Evolutionary conservation across 2,888 invertebrate species (phyloP).

Genomic region (Erebia epiphron): DNA sequence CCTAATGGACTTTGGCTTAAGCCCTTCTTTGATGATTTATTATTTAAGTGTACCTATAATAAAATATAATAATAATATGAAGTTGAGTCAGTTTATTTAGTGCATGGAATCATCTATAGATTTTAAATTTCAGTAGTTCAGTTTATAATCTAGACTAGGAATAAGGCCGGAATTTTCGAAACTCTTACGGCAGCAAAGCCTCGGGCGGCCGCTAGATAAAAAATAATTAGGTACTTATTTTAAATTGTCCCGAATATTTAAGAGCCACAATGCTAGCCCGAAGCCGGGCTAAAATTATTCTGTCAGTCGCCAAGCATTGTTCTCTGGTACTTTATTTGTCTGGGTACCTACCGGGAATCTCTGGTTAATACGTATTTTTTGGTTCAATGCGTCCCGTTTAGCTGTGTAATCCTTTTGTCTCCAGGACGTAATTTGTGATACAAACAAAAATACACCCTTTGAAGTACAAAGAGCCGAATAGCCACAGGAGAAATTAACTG

Average conservation of each 20-base stretch:
- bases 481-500: conserved; percentile 25
- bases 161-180: background rate
- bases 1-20: no score
- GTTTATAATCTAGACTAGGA: no score
- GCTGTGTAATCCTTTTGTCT: conserved; percentile 64
- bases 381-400: conserved; percentile 67
- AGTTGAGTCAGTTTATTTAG: no score
- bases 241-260: background rate
- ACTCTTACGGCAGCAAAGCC: no score
- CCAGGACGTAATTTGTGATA: conserved; percentile 66
- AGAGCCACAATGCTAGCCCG: background rate
- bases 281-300: conserved; percentile 78
- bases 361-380: conserved; percentile 59
- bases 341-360: conserved; percentile 48
- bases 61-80: no score
- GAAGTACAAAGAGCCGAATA: conserved; percentile 50
- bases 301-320: conserved; percentile 76
- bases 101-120: no score
- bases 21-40: no score
- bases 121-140: no score
- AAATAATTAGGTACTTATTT: no score
- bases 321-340: conserved; percentile 80
- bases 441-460: conserved; percentile 61
- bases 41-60: no score
- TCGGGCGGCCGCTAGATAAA: no score